A percentile compares a stretch with the other conserved stretches of the same genome.
phyloP scores from a whole-genome alignment of 2,113 vertebrate genomes.

The Coturnix japonica region DNA sequence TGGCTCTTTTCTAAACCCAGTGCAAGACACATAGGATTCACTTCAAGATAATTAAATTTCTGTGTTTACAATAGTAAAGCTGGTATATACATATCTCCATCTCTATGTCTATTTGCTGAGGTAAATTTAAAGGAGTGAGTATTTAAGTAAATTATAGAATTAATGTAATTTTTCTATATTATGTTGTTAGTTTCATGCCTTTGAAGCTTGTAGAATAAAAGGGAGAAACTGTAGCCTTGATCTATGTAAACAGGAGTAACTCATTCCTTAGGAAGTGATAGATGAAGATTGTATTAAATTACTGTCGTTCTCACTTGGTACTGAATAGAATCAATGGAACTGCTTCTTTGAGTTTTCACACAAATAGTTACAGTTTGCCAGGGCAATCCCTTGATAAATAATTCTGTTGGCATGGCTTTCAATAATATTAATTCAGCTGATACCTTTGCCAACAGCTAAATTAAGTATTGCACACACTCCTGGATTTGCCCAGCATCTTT shows the following conservation, averaged over 20 bases:
- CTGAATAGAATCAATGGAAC: background rate
- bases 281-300: background rate
- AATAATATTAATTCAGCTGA: background rate
- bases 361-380: background rate
- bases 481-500: background rate
- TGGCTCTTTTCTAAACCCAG: background rate
- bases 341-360: background rate
- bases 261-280: background rate
- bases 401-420: background rate
- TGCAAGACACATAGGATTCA: background rate
- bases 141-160: background rate
- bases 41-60: background rate
- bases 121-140: background rate
- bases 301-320: background rate
- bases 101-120: background rate
- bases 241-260: background rate
- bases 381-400: background rate
- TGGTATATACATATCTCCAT: background rate
- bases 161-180: background rate
- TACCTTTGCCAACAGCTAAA: background rate
- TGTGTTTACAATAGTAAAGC: background rate
- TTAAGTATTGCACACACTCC: background rate
- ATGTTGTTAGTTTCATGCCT: background rate
- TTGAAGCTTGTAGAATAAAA: background rate
- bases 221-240: accelerated